These are phyloP conservation scores for Zoanthus sociatus DNA, from an alignment of 92 coral and sea anemone genomes.

Conservation along the genomic window DNA sequence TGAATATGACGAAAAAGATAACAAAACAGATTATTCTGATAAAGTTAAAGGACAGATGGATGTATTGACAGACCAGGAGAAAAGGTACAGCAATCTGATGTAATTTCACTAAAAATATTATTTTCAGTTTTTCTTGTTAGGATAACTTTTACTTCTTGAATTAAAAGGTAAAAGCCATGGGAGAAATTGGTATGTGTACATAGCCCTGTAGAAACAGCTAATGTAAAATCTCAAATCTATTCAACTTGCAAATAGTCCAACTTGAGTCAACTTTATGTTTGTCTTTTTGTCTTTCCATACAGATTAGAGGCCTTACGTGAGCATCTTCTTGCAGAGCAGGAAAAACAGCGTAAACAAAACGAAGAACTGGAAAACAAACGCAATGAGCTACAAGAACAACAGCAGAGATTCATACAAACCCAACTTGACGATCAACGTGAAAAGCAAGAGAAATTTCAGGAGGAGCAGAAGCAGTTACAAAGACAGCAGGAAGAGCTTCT, in stretches of 20 bases:
- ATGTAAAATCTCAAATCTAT: too few species aligned
- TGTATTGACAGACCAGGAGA: slow-evolving; percentile 30
- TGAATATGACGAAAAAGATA: slow-evolving; percentile 15
- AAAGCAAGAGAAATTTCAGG: slow-evolving; percentile 78
- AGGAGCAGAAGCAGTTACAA: slow-evolving; percentile 87
- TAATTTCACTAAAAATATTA: not conserved
- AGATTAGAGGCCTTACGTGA: slow-evolving; percentile 67
- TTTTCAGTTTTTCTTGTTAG: too few species aligned
- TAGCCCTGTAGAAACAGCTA: too few species aligned
- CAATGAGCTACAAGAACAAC: slow-evolving; percentile 62
- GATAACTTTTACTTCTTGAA: too few species aligned
- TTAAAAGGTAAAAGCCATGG: too few species aligned
- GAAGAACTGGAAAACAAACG: slow-evolving; percentile 74
- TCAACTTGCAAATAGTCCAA: not conserved
- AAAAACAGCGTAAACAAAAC: slow-evolving; percentile 70
- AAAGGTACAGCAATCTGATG: slow-evolving; percentile 16
- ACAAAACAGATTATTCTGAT: not conserved
- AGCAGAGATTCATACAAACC: slow-evolving; percentile 59
- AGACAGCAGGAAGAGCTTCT: slow-evolving; percentile 91
- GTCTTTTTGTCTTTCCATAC: not conserved
- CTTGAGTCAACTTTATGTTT: not conserved
- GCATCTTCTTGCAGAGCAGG: slow-evolving; percentile 75
- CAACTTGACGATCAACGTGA: slow-evolving; percentile 81
- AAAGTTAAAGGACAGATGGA: slow-evolving; percentile 22
- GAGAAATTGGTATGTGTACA: too few species aligned